phyloP scores from a whole-genome alignment of 2,797 vertebrate genomes.

The Coilia nasus region DNA sequence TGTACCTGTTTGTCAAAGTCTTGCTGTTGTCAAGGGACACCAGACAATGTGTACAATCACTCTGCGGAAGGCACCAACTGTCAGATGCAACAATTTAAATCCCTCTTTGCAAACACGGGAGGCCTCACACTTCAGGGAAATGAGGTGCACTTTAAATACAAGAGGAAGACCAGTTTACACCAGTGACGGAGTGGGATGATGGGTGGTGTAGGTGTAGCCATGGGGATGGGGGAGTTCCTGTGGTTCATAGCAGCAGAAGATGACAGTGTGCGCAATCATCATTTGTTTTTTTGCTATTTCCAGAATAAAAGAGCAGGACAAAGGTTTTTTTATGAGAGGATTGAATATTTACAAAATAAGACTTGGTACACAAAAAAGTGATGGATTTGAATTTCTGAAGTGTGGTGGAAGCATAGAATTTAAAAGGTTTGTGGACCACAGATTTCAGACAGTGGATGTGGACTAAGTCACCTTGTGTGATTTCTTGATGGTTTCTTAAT shows the following conservation, averaged over 20 bases:
- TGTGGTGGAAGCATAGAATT: not conserved
- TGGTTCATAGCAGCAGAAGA: not conserved
- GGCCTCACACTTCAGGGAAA: slow-evolving; percentile 34
- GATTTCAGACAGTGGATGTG: not conserved
- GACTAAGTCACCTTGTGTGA: not conserved
- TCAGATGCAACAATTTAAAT: not conserved
- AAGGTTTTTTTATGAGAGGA: not conserved
- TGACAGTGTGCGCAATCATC: not conserved
- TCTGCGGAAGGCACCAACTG: slow-evolving; percentile 24
- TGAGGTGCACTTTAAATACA: slow-evolving; percentile 37
- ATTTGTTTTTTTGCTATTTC: not conserved
- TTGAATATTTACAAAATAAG: not conserved
- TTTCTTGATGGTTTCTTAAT: too few relatives aligned
- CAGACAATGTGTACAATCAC: slow-evolving; percentile 48
- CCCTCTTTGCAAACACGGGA: slow-evolving; percentile 43
- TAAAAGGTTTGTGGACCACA: not conserved
- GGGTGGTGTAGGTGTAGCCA: slow-evolving; percentile 39
- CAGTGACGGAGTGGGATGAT: slow-evolving; percentile 49
- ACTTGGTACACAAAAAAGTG: not conserved
- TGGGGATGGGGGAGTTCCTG: slow-evolving; percentile 30
- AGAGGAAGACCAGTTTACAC: slow-evolving; percentile 38
- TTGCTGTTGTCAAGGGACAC: slow-evolving; percentile 55
- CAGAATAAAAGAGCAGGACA: not conserved
- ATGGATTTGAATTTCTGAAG: not conserved
- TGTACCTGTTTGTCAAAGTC: slow-evolving; percentile 44